Conservation (phyloP, 2,888 invertebrate species). For the Teleogryllus oceanicus region DNA sequence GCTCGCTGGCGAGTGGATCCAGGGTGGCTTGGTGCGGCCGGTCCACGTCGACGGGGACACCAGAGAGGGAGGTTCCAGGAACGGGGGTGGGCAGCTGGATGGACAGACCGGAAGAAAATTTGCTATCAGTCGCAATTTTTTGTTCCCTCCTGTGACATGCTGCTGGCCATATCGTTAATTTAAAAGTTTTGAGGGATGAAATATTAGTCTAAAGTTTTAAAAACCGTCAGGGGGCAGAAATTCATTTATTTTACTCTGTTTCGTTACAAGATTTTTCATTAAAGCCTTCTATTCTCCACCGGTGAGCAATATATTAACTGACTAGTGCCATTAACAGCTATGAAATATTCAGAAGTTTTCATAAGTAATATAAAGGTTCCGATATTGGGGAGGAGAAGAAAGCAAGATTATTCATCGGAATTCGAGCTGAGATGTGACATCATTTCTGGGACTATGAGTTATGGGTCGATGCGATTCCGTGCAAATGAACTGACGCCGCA, state of each 20-base stretch:
- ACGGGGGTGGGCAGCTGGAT: neutral
- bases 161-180: constrained; percentile 18
- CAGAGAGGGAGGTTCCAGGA: neutral
- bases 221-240: constrained; percentile 10
- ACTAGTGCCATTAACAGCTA: constrained; percentile 18
- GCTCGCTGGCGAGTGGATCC: constrained; percentile 27
- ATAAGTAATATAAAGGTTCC: neutral
- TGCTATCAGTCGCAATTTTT: neutral
- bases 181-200: constrained; percentile 18
- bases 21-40: neutral
- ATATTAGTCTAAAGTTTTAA: constrained; percentile 18
- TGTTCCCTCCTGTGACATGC: constrained; percentile 6
- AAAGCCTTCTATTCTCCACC: constrained; percentile 1
- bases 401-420: constrained; percentile 5
- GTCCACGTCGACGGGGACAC: neutral
- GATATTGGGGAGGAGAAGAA: neutral
- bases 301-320: constrained; percentile 18
- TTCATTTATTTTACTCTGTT: constrained; percentile 18
- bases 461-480: neutral
- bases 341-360: neutral
- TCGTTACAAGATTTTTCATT: constrained; percentile 18
- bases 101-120: constrained; percentile 18
- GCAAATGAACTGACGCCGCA: too few relatives aligned
- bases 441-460: neutral
- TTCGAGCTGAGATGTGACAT: neutral